phyloP scores from a whole-genome alignment of 2,888 invertebrate species.

The Microchrysa polita region DNA sequence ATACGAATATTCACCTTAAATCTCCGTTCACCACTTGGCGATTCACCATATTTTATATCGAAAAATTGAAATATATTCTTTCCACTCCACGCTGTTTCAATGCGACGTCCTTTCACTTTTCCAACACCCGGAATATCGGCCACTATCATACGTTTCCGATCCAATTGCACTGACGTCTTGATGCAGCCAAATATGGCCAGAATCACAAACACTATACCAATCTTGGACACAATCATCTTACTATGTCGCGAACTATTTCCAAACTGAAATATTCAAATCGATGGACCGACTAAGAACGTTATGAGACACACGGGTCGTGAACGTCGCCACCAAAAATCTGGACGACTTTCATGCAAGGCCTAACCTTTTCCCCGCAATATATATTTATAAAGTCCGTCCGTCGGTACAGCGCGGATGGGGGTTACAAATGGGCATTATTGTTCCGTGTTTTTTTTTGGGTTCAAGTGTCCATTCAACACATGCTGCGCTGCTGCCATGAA shows the following conservation, averaged over 20 bases:
- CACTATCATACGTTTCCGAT: constrained; percentile 32
- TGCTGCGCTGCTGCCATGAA: too few species aligned
- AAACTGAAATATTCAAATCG: constrained; percentile 10
- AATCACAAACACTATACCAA: constrained; percentile 21
- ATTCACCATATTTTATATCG: constrained; percentile 61
- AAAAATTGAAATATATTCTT: constrained; percentile 58
- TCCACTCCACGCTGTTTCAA: constrained; percentile 57
- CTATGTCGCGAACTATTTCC: constrained; percentile 31
- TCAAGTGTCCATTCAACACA: too few species aligned
- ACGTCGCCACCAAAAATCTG: too few species aligned
- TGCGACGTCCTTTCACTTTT: constrained; percentile 56
- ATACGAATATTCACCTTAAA: constrained; percentile 56
- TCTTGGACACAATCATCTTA: constrained; percentile 35
- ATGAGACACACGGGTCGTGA: background rate
- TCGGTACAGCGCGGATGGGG: too few species aligned
- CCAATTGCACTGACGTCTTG: constrained; percentile 29
- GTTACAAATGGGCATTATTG: too few species aligned
- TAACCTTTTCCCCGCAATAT: too few species aligned
- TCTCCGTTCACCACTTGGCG: constrained; percentile 55
- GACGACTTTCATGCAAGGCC: too few species aligned
- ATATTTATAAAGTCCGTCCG: too few species aligned
- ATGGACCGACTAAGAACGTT: constrained; percentile 17
- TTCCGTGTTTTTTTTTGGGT: too few species aligned
- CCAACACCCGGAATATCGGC: constrained; percentile 55
- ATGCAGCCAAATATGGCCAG: constrained; percentile 20